A percentile compares a stretch with the other conserved stretches of the same genome.
Evolutionary conservation across 2,888 invertebrate genomes (phyloP).

Genomic region (Habroteleia sp.): DNA sequence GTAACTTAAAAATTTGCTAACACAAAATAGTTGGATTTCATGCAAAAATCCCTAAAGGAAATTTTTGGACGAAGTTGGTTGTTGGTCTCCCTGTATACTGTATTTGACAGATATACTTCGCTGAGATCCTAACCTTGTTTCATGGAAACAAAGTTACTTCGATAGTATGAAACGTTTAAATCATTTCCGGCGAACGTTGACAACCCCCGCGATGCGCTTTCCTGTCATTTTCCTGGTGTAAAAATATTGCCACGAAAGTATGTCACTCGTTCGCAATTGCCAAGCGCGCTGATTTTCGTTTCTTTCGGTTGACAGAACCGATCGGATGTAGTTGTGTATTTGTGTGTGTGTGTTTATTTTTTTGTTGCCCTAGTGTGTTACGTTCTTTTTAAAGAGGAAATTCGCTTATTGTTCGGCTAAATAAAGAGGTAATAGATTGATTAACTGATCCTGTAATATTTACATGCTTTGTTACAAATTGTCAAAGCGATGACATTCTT

Average conservation of each 20-base stretch:
- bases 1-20: too few species aligned
- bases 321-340: slow-evolving; percentile 24
- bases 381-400: slow-evolving; percentile 17
- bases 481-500: too few species aligned
- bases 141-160: background rate
- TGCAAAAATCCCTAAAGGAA: too few species aligned
- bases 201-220: slow-evolving; percentile 3
- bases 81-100: too few species aligned
- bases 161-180: slow-evolving; percentile 17
- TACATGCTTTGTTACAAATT: background rate
- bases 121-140: slow-evolving; percentile 24
- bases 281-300: slow-evolving; percentile 17
- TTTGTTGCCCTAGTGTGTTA: slow-evolving; percentile 1
- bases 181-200: slow-evolving; percentile 20
- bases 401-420: slow-evolving; percentile 15
- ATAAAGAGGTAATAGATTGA: slow-evolving; percentile 31
- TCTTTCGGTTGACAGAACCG: slow-evolving; percentile 16
- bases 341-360: slow-evolving; percentile 21
- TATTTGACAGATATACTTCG: too few species aligned
- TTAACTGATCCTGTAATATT: slow-evolving; percentile 9
- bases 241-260: slow-evolving; percentile 21
- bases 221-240: slow-evolving; percentile 13
- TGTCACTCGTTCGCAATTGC: slow-evolving; percentile 28
- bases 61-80: too few species aligned
- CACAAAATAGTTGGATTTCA: too few species aligned